Conservation (phyloP, 2,888 invertebrate genomes). For the Melangyna quadrimaculata region DNA sequence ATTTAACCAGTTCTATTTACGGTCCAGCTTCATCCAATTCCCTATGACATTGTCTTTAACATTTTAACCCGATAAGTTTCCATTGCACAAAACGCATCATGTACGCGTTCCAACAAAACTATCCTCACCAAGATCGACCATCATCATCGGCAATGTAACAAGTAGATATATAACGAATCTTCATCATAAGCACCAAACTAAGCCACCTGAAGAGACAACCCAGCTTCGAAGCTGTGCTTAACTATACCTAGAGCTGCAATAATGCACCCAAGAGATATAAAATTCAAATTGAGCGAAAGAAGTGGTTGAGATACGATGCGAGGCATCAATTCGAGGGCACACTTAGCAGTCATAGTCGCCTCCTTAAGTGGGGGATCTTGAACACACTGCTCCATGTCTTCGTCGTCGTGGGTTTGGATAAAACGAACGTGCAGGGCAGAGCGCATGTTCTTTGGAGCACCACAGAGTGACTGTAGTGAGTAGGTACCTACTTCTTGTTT, state of each 20-base stretch:
- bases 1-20: constrained; percentile 29
- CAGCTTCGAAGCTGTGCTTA: not conserved
- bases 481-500: constrained; percentile 66
- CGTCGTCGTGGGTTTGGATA: constrained; percentile 23
- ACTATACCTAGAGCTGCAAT: not conserved
- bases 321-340: constrained; percentile 64
- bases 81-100: constrained; percentile 38
- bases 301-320: constrained; percentile 71
- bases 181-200: constrained; percentile 46
- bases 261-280: constrained; percentile 61
- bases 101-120: constrained; percentile 14
- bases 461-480: constrained; percentile 39
- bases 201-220: constrained; percentile 66
- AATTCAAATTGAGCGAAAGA: constrained; percentile 71
- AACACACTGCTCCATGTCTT: constrained; percentile 27
- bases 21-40: constrained; percentile 1
- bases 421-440: constrained; percentile 7
- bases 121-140: constrained; percentile 33
- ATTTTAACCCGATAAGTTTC: constrained; percentile 47
- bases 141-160: constrained; percentile 10
- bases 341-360: constrained; percentile 70
- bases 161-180: constrained; percentile 31
- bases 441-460: constrained; percentile 38
- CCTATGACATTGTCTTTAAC: constrained; percentile 42
- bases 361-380: constrained; percentile 70